Percentiles rank a stretch among this genome's conserved stretches.
These are phyloP conservation scores for Hylia prasina DNA, from an alignment of 2,113 vertebrate genomes.

Conservation along the genomic window DNA sequence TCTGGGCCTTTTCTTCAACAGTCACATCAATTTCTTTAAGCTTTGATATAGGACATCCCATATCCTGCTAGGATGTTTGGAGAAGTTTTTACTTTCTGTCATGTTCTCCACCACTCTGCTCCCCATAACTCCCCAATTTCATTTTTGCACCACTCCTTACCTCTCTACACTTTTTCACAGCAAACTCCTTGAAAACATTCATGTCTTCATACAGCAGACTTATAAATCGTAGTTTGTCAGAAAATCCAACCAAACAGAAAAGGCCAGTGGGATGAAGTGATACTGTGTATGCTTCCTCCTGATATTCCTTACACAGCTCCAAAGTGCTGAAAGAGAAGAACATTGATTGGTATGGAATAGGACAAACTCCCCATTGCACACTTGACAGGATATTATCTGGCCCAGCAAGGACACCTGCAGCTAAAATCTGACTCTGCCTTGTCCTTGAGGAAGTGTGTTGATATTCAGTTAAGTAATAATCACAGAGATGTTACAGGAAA, in stretches of 20 bases:
- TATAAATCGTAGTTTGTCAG: conserved; percentile 89
- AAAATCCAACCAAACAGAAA: conserved; percentile 88
- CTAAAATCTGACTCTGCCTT: background rate
- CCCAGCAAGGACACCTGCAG: background rate
- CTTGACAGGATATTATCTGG: background rate
- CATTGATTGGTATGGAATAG: background rate
- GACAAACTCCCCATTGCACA: accelerated
- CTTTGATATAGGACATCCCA: background rate
- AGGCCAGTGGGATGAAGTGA: conserved; percentile 91
- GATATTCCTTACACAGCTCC: conserved; percentile 88
- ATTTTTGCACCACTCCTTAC: conserved; percentile 61
- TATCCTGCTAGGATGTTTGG: background rate
- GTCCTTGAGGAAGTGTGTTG: background rate
- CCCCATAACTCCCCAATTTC: background rate
- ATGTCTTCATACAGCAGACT: conserved; percentile 89
- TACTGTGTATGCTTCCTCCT: conserved; percentile 84
- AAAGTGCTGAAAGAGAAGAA: conserved; percentile 73
- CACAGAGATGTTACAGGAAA: background rate
- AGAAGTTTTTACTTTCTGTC: background rate
- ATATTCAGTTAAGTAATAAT: background rate
- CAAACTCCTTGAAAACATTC: conserved; percentile 84
- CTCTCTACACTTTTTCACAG: conserved; percentile 86
- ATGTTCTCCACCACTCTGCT: background rate
- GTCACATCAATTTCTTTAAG: background rate
- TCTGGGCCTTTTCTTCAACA: background rate